Conservation (phyloP, 1,140 invertebrate genomes). For the Drosophila baimaii region DNA sequence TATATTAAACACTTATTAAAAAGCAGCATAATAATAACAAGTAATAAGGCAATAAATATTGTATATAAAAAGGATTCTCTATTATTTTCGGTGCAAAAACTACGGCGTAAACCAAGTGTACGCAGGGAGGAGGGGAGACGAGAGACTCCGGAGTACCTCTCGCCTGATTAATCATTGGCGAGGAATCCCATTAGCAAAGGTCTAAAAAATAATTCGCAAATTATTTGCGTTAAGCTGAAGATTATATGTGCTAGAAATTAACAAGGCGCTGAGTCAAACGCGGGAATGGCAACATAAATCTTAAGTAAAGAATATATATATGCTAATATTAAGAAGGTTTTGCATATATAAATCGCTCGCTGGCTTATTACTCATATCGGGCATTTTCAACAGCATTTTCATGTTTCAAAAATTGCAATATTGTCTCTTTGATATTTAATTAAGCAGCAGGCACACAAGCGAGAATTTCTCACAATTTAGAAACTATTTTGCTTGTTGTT, state of each 20-base stretch:
- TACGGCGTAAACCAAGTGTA: neutral
- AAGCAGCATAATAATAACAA: neutral
- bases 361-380: conserved; percentile 34
- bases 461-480: conserved; percentile 4
- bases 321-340: conserved; percentile 20
- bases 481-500: conserved; percentile 7
- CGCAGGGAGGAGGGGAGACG: neutral
- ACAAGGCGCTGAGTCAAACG: conserved; percentile 39
- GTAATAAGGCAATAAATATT: neutral
- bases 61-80: neutral
- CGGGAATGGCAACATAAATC: conserved; percentile 43
- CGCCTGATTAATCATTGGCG: conserved; percentile 14
- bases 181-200: conserved; percentile 47
- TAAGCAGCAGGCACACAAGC: neutral
- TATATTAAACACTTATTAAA: too few relatives aligned
- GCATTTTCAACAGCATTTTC: conserved; percentile 10
- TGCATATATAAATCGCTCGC: conserved; percentile 11
- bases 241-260: conserved; percentile 37
- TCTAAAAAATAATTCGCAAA: conserved; percentile 40
- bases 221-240: conserved; percentile 34
- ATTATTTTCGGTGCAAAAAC: neutral
- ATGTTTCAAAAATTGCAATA: conserved; percentile 26
- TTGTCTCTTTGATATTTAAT: conserved; percentile 30
- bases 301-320: conserved; percentile 17
- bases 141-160: neutral